Percentiles rank a stretch among this genome's conserved stretches.
Conservation (phyloP, 2,888 invertebrate species). For the Heliconius hortense region DNA sequence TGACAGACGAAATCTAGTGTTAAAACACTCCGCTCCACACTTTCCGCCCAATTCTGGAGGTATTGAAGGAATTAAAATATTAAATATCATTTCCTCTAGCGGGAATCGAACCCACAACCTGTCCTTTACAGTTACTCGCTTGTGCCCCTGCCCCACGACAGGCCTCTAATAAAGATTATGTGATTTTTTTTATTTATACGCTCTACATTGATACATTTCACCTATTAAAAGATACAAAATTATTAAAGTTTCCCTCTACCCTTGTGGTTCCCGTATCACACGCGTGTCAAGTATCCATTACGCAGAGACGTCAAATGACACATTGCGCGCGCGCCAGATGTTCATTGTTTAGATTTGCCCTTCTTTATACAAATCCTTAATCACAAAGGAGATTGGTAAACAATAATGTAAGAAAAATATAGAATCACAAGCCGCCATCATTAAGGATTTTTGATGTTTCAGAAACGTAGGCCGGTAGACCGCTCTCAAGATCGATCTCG, state of each 20-base stretch:
- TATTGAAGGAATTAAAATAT: too few relatives aligned
- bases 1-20: too few relatives aligned
- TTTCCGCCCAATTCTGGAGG: too few relatives aligned
- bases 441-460: slow-evolving; percentile 12
- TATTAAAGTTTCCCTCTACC: slow-evolving; percentile 9
- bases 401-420: slow-evolving; percentile 30
- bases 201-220: not conserved
- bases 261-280: slow-evolving; percentile 26
- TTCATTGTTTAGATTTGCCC: slow-evolving; percentile 59
- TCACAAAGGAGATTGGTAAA: slow-evolving; percentile 40
- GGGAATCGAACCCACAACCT: too few relatives aligned
- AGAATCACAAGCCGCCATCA: slow-evolving; percentile 6
- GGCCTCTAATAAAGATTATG: too few relatives aligned
- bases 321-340: slow-evolving; percentile 52
- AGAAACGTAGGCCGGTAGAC: not conserved
- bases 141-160: too few relatives aligned
- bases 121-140: too few relatives aligned
- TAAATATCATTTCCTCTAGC: too few relatives aligned
- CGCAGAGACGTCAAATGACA: slow-evolving; percentile 39
- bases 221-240: not conserved
- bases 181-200: not conserved
- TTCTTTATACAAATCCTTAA: slow-evolving; percentile 46
- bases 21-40: too few relatives aligned
- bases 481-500: too few relatives aligned
- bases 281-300: slow-evolving; percentile 40